Evolutionary conservation across 2,797 vertebrate genomes (phyloP).

Genomic region (Manis javanica): DNA sequence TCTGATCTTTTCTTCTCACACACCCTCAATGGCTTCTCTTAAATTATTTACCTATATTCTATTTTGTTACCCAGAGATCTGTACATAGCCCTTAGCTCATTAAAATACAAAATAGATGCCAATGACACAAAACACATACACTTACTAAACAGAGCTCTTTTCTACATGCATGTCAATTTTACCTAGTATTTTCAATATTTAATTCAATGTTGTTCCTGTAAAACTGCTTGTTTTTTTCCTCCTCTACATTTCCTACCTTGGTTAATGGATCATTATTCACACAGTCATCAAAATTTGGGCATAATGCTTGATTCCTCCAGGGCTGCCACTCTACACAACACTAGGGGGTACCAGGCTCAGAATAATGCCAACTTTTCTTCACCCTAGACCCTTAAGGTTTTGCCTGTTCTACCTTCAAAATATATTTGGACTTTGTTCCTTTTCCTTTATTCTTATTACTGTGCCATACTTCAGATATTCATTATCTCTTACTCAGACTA

Average conservation of each 20-base stretch:
- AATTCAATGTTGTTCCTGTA: background rate
- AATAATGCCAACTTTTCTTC: background rate
- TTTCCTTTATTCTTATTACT: background rate
- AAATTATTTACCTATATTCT: fast-evolving
- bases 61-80: background rate
- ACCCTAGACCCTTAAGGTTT: background rate
- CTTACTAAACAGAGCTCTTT: background rate
- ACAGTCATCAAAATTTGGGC: background rate
- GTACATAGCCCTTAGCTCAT: fast-evolving
- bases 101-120: background rate
- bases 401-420: background rate
- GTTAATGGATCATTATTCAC: background rate
- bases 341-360: background rate
- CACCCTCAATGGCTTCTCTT: background rate
- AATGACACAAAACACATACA: background rate
- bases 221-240: background rate
- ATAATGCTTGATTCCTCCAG: background rate
- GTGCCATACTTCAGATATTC: background rate
- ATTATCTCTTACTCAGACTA: background rate
- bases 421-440: background rate
- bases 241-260: background rate
- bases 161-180: background rate
- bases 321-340: background rate
- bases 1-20: background rate
- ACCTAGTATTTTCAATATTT: background rate